Evolutionary conservation across 2,113 vertebrate genomes (phyloP).

Genomic region (Myiagra hebetior): DNA sequence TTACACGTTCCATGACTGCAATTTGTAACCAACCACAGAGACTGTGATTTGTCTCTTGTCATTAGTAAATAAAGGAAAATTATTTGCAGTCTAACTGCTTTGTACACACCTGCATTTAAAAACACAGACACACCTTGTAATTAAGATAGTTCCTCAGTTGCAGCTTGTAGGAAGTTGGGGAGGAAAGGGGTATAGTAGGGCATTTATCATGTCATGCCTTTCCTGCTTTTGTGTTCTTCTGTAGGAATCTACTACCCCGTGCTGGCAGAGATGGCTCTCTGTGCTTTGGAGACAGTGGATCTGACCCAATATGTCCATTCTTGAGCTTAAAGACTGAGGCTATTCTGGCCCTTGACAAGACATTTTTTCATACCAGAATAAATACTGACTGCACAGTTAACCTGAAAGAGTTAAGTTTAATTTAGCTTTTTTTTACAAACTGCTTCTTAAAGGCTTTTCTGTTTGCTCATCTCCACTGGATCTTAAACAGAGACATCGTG

Average conservation of each 20-base stretch:
- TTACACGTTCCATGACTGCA: not conserved
- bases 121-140: not conserved
- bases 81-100: not conserved
- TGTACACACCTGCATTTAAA: not conserved
- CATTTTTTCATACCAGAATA: not conserved
- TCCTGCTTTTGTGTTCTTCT: not conserved
- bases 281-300: not conserved
- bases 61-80: not conserved
- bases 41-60: not conserved
- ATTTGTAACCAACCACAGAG: not conserved
- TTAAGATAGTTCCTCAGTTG: not conserved
- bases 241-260: not conserved
- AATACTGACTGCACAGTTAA: not conserved
- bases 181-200: not conserved
- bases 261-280: not conserved
- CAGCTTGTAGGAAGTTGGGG: not conserved
- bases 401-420: slow-evolving; percentile 5
- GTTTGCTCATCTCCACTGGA: slow-evolving; percentile 39
- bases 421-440: not conserved
- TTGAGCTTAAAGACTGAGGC: not conserved
- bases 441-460: slow-evolving; percentile 24
- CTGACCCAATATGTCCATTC: not conserved
- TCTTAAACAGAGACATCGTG: slow-evolving; percentile 47
- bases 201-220: not conserved
- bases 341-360: not conserved